A percentile compares a stretch with the other conserved stretches of the same genome.
phyloP scores from a whole-genome alignment of 2,888 invertebrate genomes.

The Pristionchus arcanus region DNA sequence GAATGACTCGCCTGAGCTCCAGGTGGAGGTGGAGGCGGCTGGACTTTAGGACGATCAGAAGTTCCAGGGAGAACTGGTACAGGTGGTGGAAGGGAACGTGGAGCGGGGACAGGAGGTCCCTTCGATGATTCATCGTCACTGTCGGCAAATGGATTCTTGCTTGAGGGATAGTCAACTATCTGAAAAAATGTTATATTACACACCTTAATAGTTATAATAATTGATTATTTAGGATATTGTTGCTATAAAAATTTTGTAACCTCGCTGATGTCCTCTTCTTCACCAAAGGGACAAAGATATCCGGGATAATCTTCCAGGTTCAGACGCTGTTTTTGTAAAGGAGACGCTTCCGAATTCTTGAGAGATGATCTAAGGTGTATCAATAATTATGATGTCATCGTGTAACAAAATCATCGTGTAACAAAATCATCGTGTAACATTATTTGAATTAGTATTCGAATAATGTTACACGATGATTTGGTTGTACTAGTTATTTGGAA shows the following conservation, averaged over 20 bases:
- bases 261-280: conserved; percentile 46
- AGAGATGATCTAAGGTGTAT: background rate
- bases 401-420: background rate
- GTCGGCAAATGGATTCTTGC: conserved; percentile 61
- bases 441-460: too few relatives aligned
- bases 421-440: background rate
- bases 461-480: background rate
- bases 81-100: conserved; percentile 55
- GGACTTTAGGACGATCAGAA: conserved; percentile 58
- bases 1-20: conserved; percentile 29
- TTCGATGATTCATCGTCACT: conserved; percentile 57
- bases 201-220: background rate
- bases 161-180: conserved; percentile 53
- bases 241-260: background rate
- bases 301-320: conserved; percentile 55
- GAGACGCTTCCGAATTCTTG: background rate
- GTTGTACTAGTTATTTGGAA: background rate
- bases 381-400: background rate
- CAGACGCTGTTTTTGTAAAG: background rate
- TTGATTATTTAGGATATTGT: background rate
- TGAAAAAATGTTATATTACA: background rate
- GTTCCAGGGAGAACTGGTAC: conserved; percentile 57
- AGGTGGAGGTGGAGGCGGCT: conserved; percentile 59
- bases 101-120: conserved; percentile 57
- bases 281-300: conserved; percentile 55